These are phyloP conservation scores for Ptychodera flava DNA, from an alignment of 35 echinoderm and acorn worm species.

Conservation along the genomic window DNA sequence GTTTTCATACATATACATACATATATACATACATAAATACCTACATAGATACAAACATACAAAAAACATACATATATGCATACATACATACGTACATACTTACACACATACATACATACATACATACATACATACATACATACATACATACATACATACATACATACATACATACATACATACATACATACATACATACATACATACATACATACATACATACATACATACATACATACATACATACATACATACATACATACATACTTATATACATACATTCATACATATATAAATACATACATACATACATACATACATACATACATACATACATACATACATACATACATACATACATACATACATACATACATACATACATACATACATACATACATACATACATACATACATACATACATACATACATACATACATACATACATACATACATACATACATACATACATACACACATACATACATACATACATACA, in stretches of 20 bases:
- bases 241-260: background rate
- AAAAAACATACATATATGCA: too few species aligned
- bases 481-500: slow-evolving; percentile 2
- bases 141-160: too few species aligned
- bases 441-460: slow-evolving; percentile 2
- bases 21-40: too few species aligned
- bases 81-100: too few species aligned
- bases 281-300: background rate
- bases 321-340: background rate
- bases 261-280: background rate
- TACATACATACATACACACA: slow-evolving; percentile 1
- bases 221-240: too few species aligned
- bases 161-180: too few species aligned
- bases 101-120: too few species aligned
- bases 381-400: slow-evolving; percentile 2
- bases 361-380: background rate
- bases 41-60: too few species aligned
- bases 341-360: background rate
- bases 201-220: too few species aligned
- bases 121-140: background rate
- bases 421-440: background rate
- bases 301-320: slow-evolving; percentile 1
- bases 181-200: too few species aligned
- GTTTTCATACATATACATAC: too few species aligned
- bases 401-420: background rate